Conservation (phyloP, 1,140 invertebrate genomes). For the Neodiprion pinetum region DNA sequence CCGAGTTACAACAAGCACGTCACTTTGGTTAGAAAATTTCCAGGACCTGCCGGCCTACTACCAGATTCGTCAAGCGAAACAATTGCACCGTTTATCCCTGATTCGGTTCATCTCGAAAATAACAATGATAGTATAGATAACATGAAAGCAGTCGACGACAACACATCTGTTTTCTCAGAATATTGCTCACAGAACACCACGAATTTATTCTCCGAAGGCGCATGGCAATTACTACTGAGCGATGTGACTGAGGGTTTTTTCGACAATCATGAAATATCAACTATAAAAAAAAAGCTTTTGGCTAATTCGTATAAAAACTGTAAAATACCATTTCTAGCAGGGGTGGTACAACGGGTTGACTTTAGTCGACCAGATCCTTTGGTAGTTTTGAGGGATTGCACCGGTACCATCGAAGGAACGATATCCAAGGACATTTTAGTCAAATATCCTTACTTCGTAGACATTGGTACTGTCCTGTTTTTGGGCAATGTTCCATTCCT, state of each 20-base stretch:
- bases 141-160: not conserved
- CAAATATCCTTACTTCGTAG: constrained; percentile 49
- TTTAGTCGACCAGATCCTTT: constrained; percentile 48
- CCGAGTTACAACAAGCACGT: not conserved
- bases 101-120: constrained; percentile 21
- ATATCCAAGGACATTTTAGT: constrained; percentile 48
- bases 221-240: constrained; percentile 53
- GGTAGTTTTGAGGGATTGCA: constrained; percentile 51
- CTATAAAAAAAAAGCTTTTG: constrained; percentile 41
- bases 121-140: constrained; percentile 19
- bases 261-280: constrained; percentile 45
- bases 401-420: constrained; percentile 49
- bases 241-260: constrained; percentile 50
- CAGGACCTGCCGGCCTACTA: constrained; percentile 57
- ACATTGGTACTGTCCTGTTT: constrained; percentile 47
- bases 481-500: constrained; percentile 45
- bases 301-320: constrained; percentile 32
- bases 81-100: not conserved
- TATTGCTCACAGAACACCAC: constrained; percentile 56
- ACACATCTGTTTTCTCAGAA: constrained; percentile 22
- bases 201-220: constrained; percentile 47
- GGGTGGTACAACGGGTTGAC: constrained; percentile 50
- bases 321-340: constrained; percentile 50
- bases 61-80: constrained; percentile 33
- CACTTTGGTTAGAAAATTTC: constrained; percentile 50